Base-by-base conservation (phyloP, 1,140 invertebrate genomes). In the Oncopodura yosiiana region DNA sequence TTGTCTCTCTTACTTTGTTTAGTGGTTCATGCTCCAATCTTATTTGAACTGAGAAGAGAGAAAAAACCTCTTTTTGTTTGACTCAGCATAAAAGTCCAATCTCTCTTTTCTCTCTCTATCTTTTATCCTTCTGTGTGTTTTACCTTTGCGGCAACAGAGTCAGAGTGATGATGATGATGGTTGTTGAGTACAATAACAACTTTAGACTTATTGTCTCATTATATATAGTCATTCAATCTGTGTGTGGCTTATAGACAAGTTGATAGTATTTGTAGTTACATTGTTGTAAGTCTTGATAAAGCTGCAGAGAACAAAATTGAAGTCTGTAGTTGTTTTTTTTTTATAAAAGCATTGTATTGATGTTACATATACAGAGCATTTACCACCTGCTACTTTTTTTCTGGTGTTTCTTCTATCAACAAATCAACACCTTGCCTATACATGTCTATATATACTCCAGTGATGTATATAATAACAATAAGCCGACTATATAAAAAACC, bases 351-450 rank as follows among this genome's bases (percentile, higher is more conserved):
- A n/a, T n/a, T n/a, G n/a, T n/a, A n/a, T n/a, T n/a, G n/a, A n/a
- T n/a, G n/a, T n/a, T n/a, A n/a, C n/a, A n/a, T 6, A 6, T 41
- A 16, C 8, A 9, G 14, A 6, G 38, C 18, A 41, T 41, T 41
- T 41, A 41, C 18, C 38, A 41, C 19, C 38, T 16, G 38, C 6
- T 16, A n/a, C n/a, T n/a, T n/a, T n/a, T n/a, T n/a, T n/a, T n/a
- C n/a, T n/a, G n/a, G n/a, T 34, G 8, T 34, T 36, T 12, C 19
- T 36, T 29, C 48, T 48, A 46, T 46, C 42, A 48, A 54, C 44
- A 48, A 54, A 54, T 54, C 53, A 46, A 54, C 53, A 46, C 53
- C 44, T 46, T 23, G 46, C n/a, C n/a, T n/a, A n/a, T n/a, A n/a
- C n/a, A n/a, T n/a, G n/a, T n/a, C n/a, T n/a, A n/a, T n/a, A n/a